These are phyloP conservation scores for Eriocheir sinensis DNA, from an alignment of 1,140 invertebrate genomes.

Conservation along the genomic window DNA sequence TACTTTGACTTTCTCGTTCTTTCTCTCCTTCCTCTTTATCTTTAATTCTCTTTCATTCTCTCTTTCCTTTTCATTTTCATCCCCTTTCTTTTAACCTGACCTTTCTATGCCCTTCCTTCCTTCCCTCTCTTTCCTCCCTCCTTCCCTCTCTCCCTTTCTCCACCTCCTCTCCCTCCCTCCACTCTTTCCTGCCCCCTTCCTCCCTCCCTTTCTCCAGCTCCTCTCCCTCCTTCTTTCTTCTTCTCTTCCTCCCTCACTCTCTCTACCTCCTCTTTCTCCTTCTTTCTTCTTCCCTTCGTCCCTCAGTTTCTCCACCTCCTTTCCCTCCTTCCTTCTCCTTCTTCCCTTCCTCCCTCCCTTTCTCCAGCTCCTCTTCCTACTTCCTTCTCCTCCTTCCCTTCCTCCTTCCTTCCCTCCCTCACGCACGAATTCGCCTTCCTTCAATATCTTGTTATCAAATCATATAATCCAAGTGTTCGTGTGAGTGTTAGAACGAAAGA, in stretches of 20 bases:
- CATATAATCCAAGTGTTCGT: not conserved
- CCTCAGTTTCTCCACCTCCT: not conserved
- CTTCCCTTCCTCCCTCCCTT: not conserved
- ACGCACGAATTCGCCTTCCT: not conserved
- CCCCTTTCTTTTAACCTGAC: not conserved
- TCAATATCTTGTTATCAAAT: not conserved
- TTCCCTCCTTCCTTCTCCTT: not conserved
- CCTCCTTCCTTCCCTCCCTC: not conserved
- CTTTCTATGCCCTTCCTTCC: not conserved
- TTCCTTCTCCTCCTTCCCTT: not conserved
- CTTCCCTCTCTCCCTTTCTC: constrained; percentile 1
- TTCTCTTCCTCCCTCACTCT: not conserved
- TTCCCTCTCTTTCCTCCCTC: not conserved
- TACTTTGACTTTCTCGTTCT: too few relatives aligned
- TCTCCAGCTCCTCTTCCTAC: not conserved
- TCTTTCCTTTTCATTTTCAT: not conserved
- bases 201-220: not conserved
- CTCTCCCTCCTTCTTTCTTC: not conserved
- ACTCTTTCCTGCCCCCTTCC: constrained; percentile 1
- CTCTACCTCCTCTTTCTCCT: not conserved
- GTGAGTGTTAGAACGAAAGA: not conserved
- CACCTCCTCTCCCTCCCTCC: not conserved
- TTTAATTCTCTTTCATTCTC: too few relatives aligned
- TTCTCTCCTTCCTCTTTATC: too few relatives aligned
- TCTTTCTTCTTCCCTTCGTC: not conserved